Percentiles rank a stretch among this genome's conserved stretches.
phyloP scores from a whole-genome alignment of 2,113 vertebrate genomes.

The Bubalus kerabau region DNA sequence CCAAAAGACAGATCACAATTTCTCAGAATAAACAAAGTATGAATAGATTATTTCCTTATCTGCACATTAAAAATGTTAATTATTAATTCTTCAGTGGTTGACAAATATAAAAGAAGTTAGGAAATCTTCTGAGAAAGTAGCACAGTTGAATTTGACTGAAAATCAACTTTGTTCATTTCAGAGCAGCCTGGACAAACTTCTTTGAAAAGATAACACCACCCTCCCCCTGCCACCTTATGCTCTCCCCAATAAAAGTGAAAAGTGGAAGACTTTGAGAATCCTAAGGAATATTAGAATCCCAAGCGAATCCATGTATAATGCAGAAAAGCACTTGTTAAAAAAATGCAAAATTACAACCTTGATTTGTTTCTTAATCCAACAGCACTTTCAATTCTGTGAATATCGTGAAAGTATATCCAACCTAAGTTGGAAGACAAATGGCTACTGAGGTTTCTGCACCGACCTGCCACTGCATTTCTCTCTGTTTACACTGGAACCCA shows the following conservation, averaged over 20 bases:
- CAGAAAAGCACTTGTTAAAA: background rate
- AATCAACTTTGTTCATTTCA: background rate
- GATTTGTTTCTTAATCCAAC: background rate
- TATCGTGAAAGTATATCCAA: background rate
- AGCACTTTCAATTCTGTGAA: background rate
- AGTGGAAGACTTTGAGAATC: background rate
- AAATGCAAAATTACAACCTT: background rate
- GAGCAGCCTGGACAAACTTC: background rate
- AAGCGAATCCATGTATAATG: background rate
- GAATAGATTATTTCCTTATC: background rate
- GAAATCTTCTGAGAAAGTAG: background rate
- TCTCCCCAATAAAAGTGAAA: background rate
- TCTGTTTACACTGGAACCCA: background rate
- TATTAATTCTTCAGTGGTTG: background rate
- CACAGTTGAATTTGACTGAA: background rate
- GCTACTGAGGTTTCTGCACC: background rate
- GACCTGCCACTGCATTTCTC: background rate
- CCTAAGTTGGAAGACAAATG: background rate
- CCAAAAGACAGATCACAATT: background rate
- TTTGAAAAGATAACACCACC: background rate
- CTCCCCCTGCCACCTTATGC: background rate
- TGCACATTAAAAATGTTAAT: background rate
- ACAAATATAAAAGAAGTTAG: background rate
- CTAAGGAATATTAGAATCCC: background rate
- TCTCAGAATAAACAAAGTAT: conserved; percentile 8